These are phyloP conservation scores for Eulemur mongoz DNA, from an alignment of 2,797 vertebrate species.

Conservation along the genomic window DNA sequence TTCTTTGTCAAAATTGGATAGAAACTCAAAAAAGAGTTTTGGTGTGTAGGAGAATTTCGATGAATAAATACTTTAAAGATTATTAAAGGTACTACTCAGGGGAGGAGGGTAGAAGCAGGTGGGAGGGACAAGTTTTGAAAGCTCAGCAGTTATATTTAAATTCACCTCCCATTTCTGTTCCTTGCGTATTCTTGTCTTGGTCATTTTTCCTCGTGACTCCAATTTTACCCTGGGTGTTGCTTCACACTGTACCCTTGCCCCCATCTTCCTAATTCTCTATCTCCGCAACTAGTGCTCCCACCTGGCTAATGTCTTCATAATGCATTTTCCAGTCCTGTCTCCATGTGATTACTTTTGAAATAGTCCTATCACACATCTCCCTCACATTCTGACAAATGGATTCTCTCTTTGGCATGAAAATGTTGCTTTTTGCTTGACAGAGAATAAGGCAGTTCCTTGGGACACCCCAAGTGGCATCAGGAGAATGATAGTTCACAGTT, in stretches of 20 bases:
- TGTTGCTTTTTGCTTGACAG: background rate
- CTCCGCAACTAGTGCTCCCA: no score
- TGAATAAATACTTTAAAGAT: background rate
- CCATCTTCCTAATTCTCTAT: background rate
- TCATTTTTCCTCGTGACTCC: background rate
- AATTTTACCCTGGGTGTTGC: background rate
- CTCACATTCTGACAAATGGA: background rate
- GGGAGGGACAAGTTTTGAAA: background rate
- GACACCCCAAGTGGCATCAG: no score
- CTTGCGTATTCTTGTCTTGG: background rate
- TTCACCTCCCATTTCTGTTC: background rate
- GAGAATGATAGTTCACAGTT: background rate
- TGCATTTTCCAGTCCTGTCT: background rate
- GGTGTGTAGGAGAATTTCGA: background rate
- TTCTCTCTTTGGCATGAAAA: background rate
- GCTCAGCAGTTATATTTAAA: background rate
- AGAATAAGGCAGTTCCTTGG: background rate
- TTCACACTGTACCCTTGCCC: rapidly evolving
- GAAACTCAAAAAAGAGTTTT: background rate
- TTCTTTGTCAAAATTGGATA: conserved; percentile 21
- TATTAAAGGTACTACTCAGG: background rate
- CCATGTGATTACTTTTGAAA: background rate
- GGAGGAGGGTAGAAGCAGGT: background rate
- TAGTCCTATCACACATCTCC: background rate
- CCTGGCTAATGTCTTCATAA: background rate